Percentiles rank a stretch among this genome's conserved stretches.
phyloP scores from a whole-genome alignment of 2,888 invertebrate genomes.

The Dryobotodes eremita region DNA sequence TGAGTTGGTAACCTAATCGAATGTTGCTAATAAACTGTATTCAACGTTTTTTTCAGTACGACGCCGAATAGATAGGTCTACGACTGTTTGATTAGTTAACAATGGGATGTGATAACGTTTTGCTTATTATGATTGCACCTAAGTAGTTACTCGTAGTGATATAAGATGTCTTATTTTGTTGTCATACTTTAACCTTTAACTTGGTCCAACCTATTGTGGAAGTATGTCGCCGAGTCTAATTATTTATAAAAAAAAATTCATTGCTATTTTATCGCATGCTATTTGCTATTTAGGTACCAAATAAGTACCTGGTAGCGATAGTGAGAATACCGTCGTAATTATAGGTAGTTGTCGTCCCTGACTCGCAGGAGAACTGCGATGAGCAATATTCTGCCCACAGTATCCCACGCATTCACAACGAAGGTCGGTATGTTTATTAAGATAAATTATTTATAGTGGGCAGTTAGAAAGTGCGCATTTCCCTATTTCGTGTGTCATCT shows the following conservation, averaged over 20 bases:
- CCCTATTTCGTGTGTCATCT: conserved; percentile 5
- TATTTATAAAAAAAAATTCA: background rate
- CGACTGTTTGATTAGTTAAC: conserved; percentile 4
- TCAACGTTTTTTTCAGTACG: conserved; percentile 3
- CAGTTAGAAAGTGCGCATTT: conserved; percentile 8
- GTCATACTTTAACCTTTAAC: background rate
- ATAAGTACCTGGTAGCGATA: background rate
- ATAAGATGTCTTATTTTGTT: conserved; percentile 8
- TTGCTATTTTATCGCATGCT: no score
- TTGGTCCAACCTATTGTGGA: background rate
- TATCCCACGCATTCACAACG: no score
- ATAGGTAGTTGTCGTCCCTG: background rate
- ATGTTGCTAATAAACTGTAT: conserved; percentile 7
- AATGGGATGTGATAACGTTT: conserved; percentile 6
- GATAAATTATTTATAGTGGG: background rate
- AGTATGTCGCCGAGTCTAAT: background rate
- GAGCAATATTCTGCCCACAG: conserved; percentile 15
- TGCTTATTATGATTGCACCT: background rate
- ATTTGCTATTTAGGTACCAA: background rate
- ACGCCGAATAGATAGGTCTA: background rate
- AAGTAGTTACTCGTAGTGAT: background rate
- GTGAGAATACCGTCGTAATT: background rate
- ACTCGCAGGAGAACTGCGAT: conserved; percentile 4
- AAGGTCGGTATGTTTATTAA: background rate
- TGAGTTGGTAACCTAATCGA: background rate